Conservation (phyloP, 2,888 invertebrate genomes). For the Ennomos erosarius region DNA sequence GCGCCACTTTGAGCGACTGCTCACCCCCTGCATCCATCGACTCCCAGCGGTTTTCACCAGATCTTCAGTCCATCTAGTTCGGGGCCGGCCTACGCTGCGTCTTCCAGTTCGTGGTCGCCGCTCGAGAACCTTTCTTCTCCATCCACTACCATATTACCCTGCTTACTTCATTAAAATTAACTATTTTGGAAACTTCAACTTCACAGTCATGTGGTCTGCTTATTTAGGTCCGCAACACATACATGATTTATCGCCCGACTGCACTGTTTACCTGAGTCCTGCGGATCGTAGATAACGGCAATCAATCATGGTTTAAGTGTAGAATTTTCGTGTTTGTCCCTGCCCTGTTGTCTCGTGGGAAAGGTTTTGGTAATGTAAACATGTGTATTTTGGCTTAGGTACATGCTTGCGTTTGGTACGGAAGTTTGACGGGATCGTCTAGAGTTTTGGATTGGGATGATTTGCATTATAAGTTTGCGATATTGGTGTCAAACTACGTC, state of each 20-base stretch:
- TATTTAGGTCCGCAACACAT: conserved; percentile 41
- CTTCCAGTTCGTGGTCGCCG: too few species aligned
- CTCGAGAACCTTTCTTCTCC: too few species aligned
- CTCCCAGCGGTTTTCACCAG: too few species aligned
- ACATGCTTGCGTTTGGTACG: conserved; percentile 18
- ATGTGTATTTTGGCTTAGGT: conserved; percentile 28
- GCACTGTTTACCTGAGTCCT: conserved; percentile 44
- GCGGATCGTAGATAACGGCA: conserved; percentile 44
- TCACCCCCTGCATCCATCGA: too few species aligned
- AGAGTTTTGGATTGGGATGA: background rate
- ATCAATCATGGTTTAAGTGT: conserved; percentile 57
- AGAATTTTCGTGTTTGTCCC: conserved; percentile 35
- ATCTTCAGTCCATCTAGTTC: too few species aligned
- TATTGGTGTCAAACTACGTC: too few species aligned
- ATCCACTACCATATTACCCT: too few species aligned
- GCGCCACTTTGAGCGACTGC: too few species aligned
- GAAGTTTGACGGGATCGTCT: conserved; percentile 10
- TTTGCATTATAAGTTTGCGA: too few species aligned
- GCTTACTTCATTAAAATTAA: too few species aligned
- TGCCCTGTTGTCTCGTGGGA: conserved; percentile 33
- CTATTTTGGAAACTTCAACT: too few species aligned
- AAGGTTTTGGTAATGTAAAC: conserved; percentile 35
- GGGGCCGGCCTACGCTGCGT: too few species aligned
- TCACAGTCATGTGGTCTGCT: conserved; percentile 33
- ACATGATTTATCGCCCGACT: conserved; percentile 47